Evolutionary conservation across 2,113 vertebrate species (phyloP).

Genomic region (Potamarius usumacintae): DNA sequence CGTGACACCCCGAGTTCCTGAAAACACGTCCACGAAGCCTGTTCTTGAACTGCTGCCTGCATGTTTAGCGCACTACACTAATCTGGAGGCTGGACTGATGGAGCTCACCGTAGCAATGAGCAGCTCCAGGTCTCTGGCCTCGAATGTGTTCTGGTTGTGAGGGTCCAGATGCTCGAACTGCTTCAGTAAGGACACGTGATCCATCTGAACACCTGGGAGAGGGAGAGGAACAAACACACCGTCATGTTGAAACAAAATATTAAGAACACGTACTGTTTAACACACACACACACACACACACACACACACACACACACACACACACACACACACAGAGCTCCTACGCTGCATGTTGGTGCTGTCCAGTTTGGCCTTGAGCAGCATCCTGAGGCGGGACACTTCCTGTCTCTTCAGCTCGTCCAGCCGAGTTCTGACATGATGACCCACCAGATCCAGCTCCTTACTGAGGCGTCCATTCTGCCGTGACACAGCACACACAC

Average conservation of each 20-base stretch:
- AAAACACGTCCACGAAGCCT: no score
- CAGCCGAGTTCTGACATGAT: conserved; percentile 84
- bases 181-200: conserved; percentile 83
- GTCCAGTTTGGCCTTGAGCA: conserved; percentile 89
- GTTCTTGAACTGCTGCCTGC: no score
- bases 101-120: conserved; percentile 81
- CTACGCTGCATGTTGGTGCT: conserved; percentile 83
- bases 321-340: conserved; percentile 22
- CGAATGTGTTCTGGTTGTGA: conserved; percentile 90
- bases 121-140: conserved; percentile 89
- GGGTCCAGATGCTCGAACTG: conserved; percentile 92
- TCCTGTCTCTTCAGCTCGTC: conserved; percentile 92
- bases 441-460: conserved; percentile 87
- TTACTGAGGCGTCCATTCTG: conserved; percentile 88
- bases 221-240: not conserved
- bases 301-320: conserved; percentile 28
- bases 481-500: not conserved
- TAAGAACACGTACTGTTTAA: not conserved
- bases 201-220: conserved; percentile 80
- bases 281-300: not conserved
- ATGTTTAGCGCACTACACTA: not conserved
- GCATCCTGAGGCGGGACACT: conserved; percentile 86
- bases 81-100: not conserved
- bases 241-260: not conserved
- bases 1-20: no score